Conservation (phyloP, 2,797 vertebrate species). For the Parambassis ranga region DNA sequence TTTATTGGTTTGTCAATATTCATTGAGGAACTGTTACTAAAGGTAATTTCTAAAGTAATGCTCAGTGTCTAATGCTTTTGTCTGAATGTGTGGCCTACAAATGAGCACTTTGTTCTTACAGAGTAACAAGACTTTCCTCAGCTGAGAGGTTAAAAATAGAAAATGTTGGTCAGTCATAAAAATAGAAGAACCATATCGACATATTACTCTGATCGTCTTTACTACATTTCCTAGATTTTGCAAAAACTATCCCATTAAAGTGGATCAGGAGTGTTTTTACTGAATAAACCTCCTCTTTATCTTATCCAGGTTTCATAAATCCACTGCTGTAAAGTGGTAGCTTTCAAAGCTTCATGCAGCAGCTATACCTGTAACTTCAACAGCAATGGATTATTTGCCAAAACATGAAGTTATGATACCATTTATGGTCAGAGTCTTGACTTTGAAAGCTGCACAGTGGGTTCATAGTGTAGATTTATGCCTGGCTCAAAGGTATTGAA, state of each 20-base stretch:
- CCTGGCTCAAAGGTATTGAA: slow-evolving; percentile 28
- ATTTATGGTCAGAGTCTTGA: slow-evolving; percentile 62
- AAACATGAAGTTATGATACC: slow-evolving; percentile 42
- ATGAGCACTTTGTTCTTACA: neutral
- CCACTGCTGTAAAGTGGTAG: slow-evolving; percentile 30
- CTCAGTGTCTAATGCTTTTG: neutral
- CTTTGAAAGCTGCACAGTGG: slow-evolving; percentile 28
- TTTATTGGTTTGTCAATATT: neutral
- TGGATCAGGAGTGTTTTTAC: neutral
- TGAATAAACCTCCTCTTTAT: neutral
- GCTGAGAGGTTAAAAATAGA: neutral
- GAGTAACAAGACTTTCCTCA: neutral
- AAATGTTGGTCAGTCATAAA: too few relatives aligned
- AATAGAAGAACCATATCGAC: too few relatives aligned
- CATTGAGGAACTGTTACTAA: neutral
- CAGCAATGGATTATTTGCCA: slow-evolving; percentile 40
- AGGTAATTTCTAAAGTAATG: too few relatives aligned
- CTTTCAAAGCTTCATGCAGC: slow-evolving; percentile 17
- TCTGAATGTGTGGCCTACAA: neutral
- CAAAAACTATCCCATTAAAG: neutral
- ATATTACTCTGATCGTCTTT: neutral
- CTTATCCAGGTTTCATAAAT: slow-evolving; percentile 17
- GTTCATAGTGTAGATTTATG: slow-evolving; percentile 61
- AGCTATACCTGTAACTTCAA: slow-evolving; percentile 23
- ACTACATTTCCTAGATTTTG: neutral